These are phyloP conservation scores for Oscheius myriophilus DNA, from an alignment of 2,888 invertebrate genomes.

Conservation along the genomic window DNA sequence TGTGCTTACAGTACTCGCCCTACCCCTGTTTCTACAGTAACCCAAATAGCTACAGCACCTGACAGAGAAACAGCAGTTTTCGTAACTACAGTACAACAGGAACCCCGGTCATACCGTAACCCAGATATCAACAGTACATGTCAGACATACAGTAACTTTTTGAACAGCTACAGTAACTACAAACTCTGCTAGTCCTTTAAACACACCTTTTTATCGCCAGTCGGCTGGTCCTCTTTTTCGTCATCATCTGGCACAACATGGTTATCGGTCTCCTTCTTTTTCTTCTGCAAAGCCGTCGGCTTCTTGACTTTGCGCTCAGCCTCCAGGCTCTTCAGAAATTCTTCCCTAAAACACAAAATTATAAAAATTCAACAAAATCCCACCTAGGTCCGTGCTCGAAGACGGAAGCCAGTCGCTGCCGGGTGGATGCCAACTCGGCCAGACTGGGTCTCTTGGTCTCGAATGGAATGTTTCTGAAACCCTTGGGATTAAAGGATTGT, in stretches of 20 bases:
- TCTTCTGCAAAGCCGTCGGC: slow-evolving; percentile 40
- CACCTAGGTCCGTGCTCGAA: slow-evolving; percentile 42
- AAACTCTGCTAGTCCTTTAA: background rate
- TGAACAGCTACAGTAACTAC: no score
- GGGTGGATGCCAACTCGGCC: slow-evolving; percentile 82
- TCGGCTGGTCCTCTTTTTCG: background rate
- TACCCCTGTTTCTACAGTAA: no score
- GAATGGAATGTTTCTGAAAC: slow-evolving; percentile 79
- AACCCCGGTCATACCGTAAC: no score
- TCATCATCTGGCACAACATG: slow-evolving; percentile 42
- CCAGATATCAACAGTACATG: no score
- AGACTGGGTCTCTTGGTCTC: slow-evolving; percentile 84
- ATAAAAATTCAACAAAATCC: background rate
- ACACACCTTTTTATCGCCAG: slow-evolving; percentile 14
- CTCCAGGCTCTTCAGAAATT: slow-evolving; percentile 39
- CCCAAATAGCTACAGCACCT: no score
- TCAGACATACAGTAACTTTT: background rate
- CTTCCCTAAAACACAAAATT: slow-evolving; percentile 26
- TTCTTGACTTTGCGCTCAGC: slow-evolving; percentile 28
- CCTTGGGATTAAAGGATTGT: background rate
- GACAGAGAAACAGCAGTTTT: no score
- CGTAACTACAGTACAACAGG: no score
- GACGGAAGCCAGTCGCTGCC: slow-evolving; percentile 43
- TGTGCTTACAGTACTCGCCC: no score
- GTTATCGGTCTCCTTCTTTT: slow-evolving; percentile 65